phyloP scores from a whole-genome alignment of 2,797 vertebrate genomes.

The Alauda arvensis region DNA sequence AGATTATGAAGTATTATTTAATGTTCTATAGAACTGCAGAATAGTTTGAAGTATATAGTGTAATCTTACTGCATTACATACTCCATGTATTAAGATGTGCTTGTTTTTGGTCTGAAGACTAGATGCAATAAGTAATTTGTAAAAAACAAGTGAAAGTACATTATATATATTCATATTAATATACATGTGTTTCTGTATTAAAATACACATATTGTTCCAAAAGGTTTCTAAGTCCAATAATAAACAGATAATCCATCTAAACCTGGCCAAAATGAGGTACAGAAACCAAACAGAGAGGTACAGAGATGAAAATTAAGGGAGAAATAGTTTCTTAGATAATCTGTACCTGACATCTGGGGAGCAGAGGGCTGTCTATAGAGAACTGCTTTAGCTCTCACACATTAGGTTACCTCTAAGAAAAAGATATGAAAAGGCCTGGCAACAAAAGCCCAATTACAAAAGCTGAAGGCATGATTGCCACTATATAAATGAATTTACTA shows the following conservation, averaged over 20 bases:
- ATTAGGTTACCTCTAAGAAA: conserved; percentile 12
- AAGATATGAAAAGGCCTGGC: conserved; percentile 24
- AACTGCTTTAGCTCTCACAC: background rate
- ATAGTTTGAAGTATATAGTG: background rate
- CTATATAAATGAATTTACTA: conserved; percentile 18
- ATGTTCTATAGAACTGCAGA: background rate
- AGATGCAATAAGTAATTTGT: background rate
- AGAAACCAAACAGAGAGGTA: background rate
- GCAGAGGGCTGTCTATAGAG: background rate
- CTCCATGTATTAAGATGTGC: background rate
- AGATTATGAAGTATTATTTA: background rate
- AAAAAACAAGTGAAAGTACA: background rate
- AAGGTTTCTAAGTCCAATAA: background rate
- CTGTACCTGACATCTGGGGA: background rate
- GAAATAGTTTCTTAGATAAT: background rate
- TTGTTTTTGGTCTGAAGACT: background rate
- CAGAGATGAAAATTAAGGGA: background rate
- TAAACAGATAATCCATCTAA: background rate
- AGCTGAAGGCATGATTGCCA: background rate
- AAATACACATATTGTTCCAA: background rate
- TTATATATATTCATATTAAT: background rate
- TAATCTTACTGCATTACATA: background rate
- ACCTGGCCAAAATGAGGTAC: background rate
- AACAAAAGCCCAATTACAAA: conserved; percentile 31
- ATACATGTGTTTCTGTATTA: background rate